Evolutionary conservation across 2,888 invertebrate species (phyloP).

Genomic region (Phaedon cochleariae): DNA sequence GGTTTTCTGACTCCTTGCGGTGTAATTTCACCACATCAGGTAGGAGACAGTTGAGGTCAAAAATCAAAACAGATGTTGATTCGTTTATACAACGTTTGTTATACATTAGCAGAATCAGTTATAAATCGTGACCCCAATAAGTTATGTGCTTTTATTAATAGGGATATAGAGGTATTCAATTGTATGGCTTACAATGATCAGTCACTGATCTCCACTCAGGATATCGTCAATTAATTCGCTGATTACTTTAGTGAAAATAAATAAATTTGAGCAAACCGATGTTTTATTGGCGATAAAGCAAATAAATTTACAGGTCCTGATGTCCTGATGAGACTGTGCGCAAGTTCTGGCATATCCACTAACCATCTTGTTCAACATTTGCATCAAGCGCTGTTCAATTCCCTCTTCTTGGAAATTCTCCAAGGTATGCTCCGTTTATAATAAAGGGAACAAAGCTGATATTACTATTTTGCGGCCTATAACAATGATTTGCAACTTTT

Average conservation of each 20-base stretch:
- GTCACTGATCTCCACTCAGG: not conserved
- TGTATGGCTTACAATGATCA: not conserved
- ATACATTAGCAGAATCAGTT: constrained; percentile 2
- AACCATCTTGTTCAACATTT: not conserved
- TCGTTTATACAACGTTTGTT: constrained; percentile 1
- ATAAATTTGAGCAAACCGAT: not conserved
- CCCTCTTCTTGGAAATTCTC: not conserved
- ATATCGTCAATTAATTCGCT: not conserved
- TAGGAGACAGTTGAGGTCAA: too few relatives aligned
- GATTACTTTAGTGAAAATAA: constrained; percentile 5
- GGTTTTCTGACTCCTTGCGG: too few relatives aligned
- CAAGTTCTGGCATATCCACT: not conserved
- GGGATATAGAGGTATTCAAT: not conserved
- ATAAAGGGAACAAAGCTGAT: not conserved
- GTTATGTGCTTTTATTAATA: constrained; percentile 3
- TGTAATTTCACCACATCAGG: too few relatives aligned
- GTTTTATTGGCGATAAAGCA: not conserved
- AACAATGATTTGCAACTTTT: constrained; percentile 2
- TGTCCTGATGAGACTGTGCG: not conserved
- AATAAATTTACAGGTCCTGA: constrained; percentile 2
- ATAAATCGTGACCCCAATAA: constrained; percentile 5
- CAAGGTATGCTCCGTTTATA: not conserved
- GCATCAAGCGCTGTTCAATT: constrained; percentile 1
- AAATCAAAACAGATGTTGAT: constrained; percentile 11
- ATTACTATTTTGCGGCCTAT: not conserved